Evolutionary conservation across 2,797 vertebrate species (phyloP), one percentile per base, ranked within the genome.

Genomic region (Sebastes taczanowskii): DNA sequence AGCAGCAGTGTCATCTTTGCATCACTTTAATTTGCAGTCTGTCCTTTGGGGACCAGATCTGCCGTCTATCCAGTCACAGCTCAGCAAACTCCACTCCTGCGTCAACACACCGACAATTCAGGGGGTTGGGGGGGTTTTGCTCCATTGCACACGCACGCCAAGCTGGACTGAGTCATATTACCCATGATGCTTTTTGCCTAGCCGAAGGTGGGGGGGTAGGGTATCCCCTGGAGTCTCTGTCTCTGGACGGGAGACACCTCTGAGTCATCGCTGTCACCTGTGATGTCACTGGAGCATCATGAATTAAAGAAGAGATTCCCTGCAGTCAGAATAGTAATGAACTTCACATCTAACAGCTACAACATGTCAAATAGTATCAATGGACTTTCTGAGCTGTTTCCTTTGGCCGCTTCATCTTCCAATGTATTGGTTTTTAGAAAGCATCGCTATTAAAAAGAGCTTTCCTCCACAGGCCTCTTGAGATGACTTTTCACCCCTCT

Each of bases 191-290:
- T 78, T 91, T 64, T 58, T 56, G 81, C 72, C 42, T n/a, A 32
- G 78, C 60, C 18, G 10, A 20, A 30, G 63, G 74, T 78, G 60
- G 75, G 69, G 66, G 82, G 66, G 60, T 38, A 67, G 82, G 89
- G 77, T 61, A 75, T 91, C 85, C 91, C 84, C 84, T 64, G 63
- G 49, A 80, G 81, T 86, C 66, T 52, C 27, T 68, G 71, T 52
- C 25, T 6, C 42, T 62, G 42, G 67, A 63, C 1, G 64, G 88
- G 80, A 87, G 80, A 90, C 70, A 86, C 85, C 67, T 87, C 80
- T 92, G 90, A 94, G 77, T 94, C 92, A 94, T 80, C 22, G 16
- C 55, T 88, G 82, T 87, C 72, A 74, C 64, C n/a, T 82, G 60
- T 91, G 89, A 89, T 78, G 63, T 86, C 87, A 90, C 52, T 67